These are phyloP conservation scores for Hecatera dysodea DNA, from an alignment of 2,888 invertebrate genomes.

Conservation along the genomic window DNA sequence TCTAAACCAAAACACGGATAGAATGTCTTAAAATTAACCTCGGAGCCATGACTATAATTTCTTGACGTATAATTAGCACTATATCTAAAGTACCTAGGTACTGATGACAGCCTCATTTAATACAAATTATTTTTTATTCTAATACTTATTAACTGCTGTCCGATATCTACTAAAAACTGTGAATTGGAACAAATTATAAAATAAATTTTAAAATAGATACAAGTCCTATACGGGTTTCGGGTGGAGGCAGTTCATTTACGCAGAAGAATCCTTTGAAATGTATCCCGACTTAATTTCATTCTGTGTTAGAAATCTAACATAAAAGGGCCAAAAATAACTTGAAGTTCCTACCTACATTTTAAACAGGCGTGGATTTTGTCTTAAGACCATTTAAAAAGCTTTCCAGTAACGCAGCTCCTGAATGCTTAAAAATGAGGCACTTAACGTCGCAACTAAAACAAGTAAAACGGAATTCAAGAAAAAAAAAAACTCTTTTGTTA, in stretches of 20 bases:
- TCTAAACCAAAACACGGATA: too few species aligned
- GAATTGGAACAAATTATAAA: background rate
- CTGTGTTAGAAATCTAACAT: constrained; percentile 8
- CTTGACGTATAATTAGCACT: background rate
- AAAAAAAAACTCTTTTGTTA: constrained; percentile 15
- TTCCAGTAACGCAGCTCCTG: background rate
- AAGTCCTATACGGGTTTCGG: constrained; percentile 5
- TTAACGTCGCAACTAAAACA: constrained; percentile 2
- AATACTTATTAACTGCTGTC: constrained; percentile 18
- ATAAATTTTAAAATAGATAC: constrained; percentile 28
- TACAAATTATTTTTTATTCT: background rate
- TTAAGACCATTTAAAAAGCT: constrained; percentile 13
- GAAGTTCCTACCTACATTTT: background rate
- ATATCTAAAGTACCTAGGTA: constrained; percentile 3
- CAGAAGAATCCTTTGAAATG: constrained; percentile 7
- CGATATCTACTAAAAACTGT: background rate
- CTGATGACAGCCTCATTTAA: background rate
- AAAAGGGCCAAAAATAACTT: background rate
- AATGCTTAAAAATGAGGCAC: background rate
- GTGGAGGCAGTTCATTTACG: background rate
- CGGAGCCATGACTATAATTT: background rate
- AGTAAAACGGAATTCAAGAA: constrained; percentile 26
- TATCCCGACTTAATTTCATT: background rate
- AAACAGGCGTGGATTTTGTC: constrained; percentile 17
- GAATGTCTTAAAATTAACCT: background rate